Evolutionary conservation across 2,888 invertebrate species (phyloP), one percentile per base, ranked within the genome.

Genomic region (Leptodirus hochenwartii): DNA sequence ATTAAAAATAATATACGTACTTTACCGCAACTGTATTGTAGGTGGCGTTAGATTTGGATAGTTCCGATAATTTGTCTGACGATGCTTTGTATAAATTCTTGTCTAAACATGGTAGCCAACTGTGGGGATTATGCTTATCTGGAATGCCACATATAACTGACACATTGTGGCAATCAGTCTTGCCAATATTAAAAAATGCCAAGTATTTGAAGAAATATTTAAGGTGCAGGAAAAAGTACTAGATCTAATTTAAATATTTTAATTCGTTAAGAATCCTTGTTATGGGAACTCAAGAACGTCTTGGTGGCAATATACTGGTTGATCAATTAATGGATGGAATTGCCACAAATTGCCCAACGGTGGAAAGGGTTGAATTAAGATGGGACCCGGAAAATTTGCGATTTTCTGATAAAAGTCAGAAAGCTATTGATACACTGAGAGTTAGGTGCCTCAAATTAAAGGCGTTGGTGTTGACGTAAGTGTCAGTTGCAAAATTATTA

Each of bases 361-460:
- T 98, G 45, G 88, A 93, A 53, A 68, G 98, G 1, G 57, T 98
- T 31, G 98, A 99, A 53, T 61, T 99, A 15, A 75, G 85, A 41
- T 99, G 98, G 98, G 98, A 99, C 56, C 95, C 96, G 0, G 95
- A 95, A 46, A 96, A 96, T 48, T 66, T 99, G 20, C 69, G 98
- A 30, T 98, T 95, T 59, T 96, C 95, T 22, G 98, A 99, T 57
- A 98, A 99, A 59, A 95, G 95, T 49, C 95, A 95, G 57, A 99
- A 99, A 55, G 96, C 96, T 24, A 95, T 98, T 41, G 98, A 99
- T 55, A 81, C 93, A 27, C 64, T 99, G 36, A 75, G 98, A 25
- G 85, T 98, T 24, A 88, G 88, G 49, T 96, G 96, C 47, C 65
- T 91, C 2, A 84, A 90, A 51, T 62, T 99, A 28, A 76, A 78